These are phyloP conservation scores for Conopomorpha cramerella DNA, from an alignment of 1,140 invertebrate genomes.

Conservation along the genomic window DNA sequence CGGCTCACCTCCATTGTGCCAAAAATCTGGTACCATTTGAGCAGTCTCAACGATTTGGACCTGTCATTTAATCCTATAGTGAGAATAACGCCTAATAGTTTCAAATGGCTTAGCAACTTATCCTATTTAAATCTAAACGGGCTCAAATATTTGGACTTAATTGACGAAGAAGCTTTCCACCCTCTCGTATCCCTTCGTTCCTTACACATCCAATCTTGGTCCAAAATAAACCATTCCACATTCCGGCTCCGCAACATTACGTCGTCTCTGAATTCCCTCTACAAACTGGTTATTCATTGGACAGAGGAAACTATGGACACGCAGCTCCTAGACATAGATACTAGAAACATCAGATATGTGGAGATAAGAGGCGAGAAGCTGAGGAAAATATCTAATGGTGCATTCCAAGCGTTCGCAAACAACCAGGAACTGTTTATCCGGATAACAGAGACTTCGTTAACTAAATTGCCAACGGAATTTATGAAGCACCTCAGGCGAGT, in stretches of 20 bases:
- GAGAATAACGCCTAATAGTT: conserved; percentile 57
- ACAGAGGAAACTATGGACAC: conserved; percentile 71
- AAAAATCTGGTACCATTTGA: conserved; percentile 63
- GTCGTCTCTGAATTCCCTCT: conserved; percentile 56
- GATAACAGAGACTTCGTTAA: conserved; percentile 76
- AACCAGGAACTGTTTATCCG: conserved; percentile 73
- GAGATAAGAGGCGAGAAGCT: conserved; percentile 78
- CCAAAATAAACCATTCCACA: conserved; percentile 67
- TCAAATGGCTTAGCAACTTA: conserved; percentile 60
- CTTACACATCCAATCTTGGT: conserved; percentile 40
- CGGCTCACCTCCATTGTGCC: conserved; percentile 67
- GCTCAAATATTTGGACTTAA: conserved; percentile 63
- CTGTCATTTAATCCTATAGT: conserved; percentile 70
- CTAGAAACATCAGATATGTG: conserved; percentile 76
- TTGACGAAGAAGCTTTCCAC: conserved; percentile 69
- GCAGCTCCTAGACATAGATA: conserved; percentile 69
- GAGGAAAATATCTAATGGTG: conserved; percentile 70
- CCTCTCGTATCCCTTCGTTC: conserved; percentile 62
- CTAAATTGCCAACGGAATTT: conserved; percentile 75
- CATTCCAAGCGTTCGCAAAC: conserved; percentile 67
- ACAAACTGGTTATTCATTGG: conserved; percentile 71
- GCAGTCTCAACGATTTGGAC: conserved; percentile 65
- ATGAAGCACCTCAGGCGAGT: conserved; percentile 77
- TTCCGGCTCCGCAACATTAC: conserved; percentile 52
- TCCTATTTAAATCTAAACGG: conserved; percentile 62